A percentile compares a stretch with the other conserved stretches of the same genome.
Conservation (phyloP, 2,113 vertebrate species). For the Thryonomys swinderianus region DNA sequence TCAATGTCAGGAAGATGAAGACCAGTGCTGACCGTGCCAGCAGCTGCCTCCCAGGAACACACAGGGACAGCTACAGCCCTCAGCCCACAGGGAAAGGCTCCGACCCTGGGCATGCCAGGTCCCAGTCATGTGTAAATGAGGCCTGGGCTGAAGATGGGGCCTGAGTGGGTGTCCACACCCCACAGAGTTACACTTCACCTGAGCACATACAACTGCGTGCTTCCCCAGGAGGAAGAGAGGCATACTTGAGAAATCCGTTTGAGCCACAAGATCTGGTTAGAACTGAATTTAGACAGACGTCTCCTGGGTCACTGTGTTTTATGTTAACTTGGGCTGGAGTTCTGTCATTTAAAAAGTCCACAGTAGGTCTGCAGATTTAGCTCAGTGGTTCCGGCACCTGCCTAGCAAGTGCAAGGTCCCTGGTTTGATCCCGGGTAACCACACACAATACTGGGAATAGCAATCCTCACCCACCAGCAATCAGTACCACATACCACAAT, state of each 20-base stretch:
- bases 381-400: too few species aligned
- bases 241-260: not conserved
- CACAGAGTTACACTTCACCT: not conserved
- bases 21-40: not conserved
- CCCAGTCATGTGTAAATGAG: not conserved
- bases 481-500: too few species aligned
- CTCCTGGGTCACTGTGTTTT: not conserved
- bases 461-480: too few species aligned
- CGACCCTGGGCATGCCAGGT: fast-evolving
- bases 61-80: not conserved
- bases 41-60: not conserved
- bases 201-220: too few species aligned
- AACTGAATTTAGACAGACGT: not conserved
- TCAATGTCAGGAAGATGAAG: not conserved
- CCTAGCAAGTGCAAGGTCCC: too few species aligned
- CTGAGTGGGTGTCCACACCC: not conserved
- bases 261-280: not conserved
- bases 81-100: not conserved
- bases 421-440: too few species aligned
- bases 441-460: too few species aligned
- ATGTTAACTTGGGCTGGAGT: not conserved
- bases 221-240: not conserved
- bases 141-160: not conserved
- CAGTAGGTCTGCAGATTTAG: too few species aligned
- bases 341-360: not conserved